Base-by-base conservation (phyloP, 2,113 vertebrate species). In the Phaethon lepturus region DNA sequence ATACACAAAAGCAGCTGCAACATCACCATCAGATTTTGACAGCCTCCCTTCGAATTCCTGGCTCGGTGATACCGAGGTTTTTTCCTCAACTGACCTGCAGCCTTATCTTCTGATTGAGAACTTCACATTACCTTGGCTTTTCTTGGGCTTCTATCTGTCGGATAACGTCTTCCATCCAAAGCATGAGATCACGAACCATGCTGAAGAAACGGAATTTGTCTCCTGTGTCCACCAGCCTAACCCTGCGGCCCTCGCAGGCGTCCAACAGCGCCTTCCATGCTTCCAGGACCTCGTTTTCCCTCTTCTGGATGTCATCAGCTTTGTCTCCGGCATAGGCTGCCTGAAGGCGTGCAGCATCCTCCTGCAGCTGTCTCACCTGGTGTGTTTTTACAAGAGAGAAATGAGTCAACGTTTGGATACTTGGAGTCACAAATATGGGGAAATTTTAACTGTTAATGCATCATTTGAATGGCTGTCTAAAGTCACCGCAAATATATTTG, bases 141-240 rank as follows among this genome's bases (percentile, higher is more conserved):
- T 99, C 99, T 93, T 99, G 99, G 86, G 99, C 99, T 95, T 99
- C 99, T 23, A 99, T 99, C 94, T 99, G 99, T 59, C 99, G 98
- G 96, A 99, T 99, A 59, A 99, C 99, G 0, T 99, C 99, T 42
- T 99, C 99, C 99, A 99, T 99, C 99, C 99, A 99, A 33, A 99
- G 99, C 99, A 99, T 99, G 93, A 99, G 99, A 91, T 99, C 99
- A 2, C 99, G 98, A 60, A 99, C 99, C 99, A 99, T 98, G 98
- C 99, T 99, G 98, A 99, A 99, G 97, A 99, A 99, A 44, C 99
- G 98, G 98, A 99, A 99, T 95, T 99, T 99, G 98, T 99, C 99
- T 10, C 99, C 99, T 0, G 99, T 99, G 94, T 99, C 99, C 16
- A 99, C 98, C 86, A 99, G 98, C 29, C 98, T 98, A 5, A 98